A percentile compares a stretch with the other conserved stretches of the same genome.
phyloP scores from a whole-genome alignment of 2,113 vertebrate genomes.

The Nestor notabilis region DNA sequence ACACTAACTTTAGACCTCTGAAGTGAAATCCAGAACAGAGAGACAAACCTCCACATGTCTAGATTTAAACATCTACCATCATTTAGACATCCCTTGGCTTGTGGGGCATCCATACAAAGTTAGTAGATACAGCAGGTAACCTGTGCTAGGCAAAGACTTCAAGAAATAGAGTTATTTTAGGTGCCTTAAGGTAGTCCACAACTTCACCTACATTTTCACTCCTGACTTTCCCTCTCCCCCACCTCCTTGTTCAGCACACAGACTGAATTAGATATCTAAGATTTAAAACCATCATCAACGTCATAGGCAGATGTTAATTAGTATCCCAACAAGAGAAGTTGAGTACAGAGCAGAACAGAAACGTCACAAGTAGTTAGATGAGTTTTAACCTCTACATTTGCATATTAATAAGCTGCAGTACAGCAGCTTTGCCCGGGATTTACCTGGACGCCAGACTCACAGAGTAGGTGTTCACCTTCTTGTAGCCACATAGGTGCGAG shows the following conservation, averaged over 20 bases:
- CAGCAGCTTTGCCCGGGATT: background rate
- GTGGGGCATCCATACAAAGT: no score
- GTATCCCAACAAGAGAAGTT: background rate
- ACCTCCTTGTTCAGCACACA: background rate
- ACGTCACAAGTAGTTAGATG: background rate
- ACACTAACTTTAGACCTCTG: background rate
- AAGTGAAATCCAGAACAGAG: background rate
- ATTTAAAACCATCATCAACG: background rate
- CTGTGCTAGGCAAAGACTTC: background rate
- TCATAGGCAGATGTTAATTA: background rate
- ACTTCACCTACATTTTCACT: background rate
- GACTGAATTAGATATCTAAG: background rate
- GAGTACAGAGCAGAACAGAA: background rate
- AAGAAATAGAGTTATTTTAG: background rate
- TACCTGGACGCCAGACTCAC: background rate
- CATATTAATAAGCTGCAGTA: background rate
- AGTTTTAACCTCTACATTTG: background rate
- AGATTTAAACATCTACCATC: background rate
- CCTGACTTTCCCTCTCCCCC: background rate
- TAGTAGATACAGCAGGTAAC: background rate
- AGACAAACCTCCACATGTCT: fast-evolving
- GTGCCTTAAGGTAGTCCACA: background rate
- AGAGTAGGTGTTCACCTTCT: background rate
- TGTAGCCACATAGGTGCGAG: background rate
- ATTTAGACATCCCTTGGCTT: background rate